phyloP scores from a whole-genome alignment of 2,113 vertebrate genomes.

The Tautogolabrus adspersus region DNA sequence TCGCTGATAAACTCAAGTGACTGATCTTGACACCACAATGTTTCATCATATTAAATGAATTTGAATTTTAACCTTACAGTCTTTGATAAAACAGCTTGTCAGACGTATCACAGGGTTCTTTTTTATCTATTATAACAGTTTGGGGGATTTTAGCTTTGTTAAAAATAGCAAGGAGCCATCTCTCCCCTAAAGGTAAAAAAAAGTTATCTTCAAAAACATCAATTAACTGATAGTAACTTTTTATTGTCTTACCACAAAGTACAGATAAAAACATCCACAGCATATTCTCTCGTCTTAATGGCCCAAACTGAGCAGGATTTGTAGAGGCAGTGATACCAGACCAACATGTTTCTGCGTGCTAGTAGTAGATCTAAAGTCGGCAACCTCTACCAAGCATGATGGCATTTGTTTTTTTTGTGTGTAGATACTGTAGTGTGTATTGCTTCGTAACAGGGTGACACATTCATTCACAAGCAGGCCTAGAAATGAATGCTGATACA shows the following conservation, averaged over 20 bases:
- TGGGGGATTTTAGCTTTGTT: background rate
- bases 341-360: conserved; percentile 59
- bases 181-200: conserved; percentile 1
- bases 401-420: conserved; percentile 48
- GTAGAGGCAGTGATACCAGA: conserved; percentile 71
- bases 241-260: conserved; percentile 80
- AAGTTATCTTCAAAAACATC: conserved; percentile 16
- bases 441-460: conserved; percentile 81
- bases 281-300: conserved; percentile 65
- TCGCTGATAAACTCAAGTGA: background rate
- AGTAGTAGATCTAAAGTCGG: conserved; percentile 61
- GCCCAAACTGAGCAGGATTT: conserved; percentile 61
- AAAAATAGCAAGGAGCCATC: no score
- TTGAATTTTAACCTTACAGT: background rate
- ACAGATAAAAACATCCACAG: conserved; percentile 79
- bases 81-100: background rate
- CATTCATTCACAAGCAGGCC: conserved; percentile 83
- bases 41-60: background rate
- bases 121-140: no score
- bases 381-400: conserved; percentile 64
- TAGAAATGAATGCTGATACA: conserved; percentile 76
- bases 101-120: background rate
- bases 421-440: conserved; percentile 69
- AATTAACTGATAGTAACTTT: conserved; percentile 55
- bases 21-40: background rate